Conservation (phyloP, 2,113 vertebrate genomes). For the Protobothrops mucrosquamatus region DNA sequence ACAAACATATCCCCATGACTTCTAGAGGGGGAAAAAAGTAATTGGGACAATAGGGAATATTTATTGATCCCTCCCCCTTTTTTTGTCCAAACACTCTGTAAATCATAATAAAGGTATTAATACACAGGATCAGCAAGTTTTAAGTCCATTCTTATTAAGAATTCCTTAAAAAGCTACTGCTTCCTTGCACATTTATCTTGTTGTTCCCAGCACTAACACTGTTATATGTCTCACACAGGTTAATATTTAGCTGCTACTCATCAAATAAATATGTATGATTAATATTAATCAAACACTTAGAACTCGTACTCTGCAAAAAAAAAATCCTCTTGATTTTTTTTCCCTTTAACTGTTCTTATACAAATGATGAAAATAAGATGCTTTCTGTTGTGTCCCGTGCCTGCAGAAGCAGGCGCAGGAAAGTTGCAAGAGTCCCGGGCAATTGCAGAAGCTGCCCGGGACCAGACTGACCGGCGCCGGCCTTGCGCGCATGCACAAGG, state of each 20-base stretch:
- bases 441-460: no score
- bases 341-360: not conserved
- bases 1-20: not conserved
- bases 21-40: conserved; percentile 20
- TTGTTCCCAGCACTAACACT: not conserved
- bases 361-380: not conserved
- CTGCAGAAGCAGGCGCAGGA: no score
- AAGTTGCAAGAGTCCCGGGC: no score
- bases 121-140: not conserved
- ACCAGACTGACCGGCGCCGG: no score
- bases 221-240: not conserved
- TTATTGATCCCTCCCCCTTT: not conserved
- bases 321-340: not conserved
- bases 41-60: conserved; percentile 5
- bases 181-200: not conserved
- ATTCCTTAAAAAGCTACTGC: not conserved
- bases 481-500: no score
- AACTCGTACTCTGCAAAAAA: not conserved
- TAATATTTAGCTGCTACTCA: not conserved
- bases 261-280: not conserved
- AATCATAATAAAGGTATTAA: not conserved
- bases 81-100: not conserved
- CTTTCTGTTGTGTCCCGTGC: no score
- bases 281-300: not conserved
- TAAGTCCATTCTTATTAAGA: not conserved